Evolutionary conservation across 2,797 vertebrate genomes (phyloP).

Genomic region (Gallinago nigripennis): DNA sequence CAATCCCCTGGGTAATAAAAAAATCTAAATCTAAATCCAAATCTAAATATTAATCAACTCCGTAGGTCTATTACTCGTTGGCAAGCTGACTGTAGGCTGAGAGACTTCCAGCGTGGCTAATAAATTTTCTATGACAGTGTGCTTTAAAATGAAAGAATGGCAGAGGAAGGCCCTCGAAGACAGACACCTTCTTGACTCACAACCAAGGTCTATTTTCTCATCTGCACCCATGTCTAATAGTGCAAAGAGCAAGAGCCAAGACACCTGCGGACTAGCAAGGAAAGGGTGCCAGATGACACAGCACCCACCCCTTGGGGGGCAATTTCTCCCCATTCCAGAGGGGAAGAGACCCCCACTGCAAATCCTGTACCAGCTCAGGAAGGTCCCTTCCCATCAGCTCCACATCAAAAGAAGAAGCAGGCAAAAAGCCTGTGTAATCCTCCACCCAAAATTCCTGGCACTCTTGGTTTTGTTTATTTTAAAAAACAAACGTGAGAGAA

Average conservation of each 20-base stretch:
- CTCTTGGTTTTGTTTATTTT: conserved; percentile 6
- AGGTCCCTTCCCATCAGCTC: background rate
- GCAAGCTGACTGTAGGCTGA: background rate
- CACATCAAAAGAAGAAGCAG: background rate
- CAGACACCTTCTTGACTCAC: background rate
- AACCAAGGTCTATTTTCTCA: background rate
- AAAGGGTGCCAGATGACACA: background rate
- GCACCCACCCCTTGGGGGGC: background rate
- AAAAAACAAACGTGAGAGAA: conserved; percentile 18
- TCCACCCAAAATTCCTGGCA: background rate
- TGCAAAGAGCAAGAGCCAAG: background rate
- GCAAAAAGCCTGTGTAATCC: background rate
- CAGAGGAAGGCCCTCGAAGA: background rate
- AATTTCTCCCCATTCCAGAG: background rate
- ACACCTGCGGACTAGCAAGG: background rate
- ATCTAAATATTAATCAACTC: background rate
- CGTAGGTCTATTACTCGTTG: background rate
- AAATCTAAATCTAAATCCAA: background rate
- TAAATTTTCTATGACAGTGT: background rate
- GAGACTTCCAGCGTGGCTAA: background rate
- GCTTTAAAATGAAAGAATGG: background rate
- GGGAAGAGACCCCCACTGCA: background rate
- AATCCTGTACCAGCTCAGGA: background rate
- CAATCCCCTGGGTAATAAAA: background rate
- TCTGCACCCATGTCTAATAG: accelerated